phyloP scores from a whole-genome alignment of 2,113 vertebrate genomes.

The Machaerirhynchus nigripectus region DNA sequence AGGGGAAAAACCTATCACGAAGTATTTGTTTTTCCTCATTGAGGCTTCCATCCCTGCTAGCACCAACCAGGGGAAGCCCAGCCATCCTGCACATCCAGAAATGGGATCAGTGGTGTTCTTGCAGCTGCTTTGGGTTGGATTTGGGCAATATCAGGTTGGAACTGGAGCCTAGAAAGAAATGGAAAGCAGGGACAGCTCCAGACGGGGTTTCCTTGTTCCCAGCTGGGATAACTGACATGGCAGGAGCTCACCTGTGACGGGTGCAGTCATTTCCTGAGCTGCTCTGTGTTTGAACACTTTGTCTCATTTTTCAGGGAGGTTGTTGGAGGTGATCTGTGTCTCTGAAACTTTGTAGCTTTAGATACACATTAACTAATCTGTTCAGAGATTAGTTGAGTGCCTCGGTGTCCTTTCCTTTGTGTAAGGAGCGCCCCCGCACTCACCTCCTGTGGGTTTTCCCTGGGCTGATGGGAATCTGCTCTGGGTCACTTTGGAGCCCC shows the following conservation, averaged over 20 bases:
- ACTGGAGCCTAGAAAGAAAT: background rate
- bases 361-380: background rate
- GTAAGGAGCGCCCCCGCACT: background rate
- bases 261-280: background rate
- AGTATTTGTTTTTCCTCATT: rapidly evolving
- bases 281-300: background rate
- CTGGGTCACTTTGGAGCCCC: background rate
- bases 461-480: background rate
- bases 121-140: background rate
- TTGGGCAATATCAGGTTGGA: background rate
- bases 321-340: background rate
- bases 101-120: background rate
- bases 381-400: rapidly evolving
- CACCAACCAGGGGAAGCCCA: background rate
- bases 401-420: background rate
- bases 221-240: rapidly evolving
- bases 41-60: background rate
- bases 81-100: background rate
- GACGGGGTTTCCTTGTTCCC: rapidly evolving
- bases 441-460: rapidly evolving
- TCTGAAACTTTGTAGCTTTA: background rate
- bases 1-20: rapidly evolving
- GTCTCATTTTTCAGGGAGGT: rapidly evolving
- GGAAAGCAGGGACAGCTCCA: background rate
- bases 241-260: background rate